These are phyloP conservation scores for Dugesia japonica DNA, from an alignment of 2,888 invertebrate genomes.

Conservation along the genomic window DNA sequence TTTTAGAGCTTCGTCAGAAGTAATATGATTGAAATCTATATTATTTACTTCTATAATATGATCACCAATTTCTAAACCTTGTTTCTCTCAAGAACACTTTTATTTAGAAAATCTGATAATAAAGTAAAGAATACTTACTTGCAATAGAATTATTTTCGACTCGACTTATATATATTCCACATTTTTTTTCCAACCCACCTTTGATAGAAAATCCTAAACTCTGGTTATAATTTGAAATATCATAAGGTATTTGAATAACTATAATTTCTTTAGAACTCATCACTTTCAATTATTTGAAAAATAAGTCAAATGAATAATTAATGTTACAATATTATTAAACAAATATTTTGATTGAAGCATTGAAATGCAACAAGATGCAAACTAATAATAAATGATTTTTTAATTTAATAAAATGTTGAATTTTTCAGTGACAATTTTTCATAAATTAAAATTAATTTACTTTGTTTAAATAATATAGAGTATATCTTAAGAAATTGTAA, in stretches of 20 bases:
- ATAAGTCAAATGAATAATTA: not conserved
- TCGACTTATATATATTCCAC: not conserved
- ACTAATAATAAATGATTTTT: too few species aligned
- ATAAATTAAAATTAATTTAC: too few species aligned
- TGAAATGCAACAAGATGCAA: too few species aligned
- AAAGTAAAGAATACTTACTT: not conserved
- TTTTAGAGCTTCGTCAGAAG: not conserved
- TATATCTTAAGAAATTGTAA: too few species aligned
- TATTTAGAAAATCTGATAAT: too few species aligned
- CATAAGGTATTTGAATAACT: not conserved
- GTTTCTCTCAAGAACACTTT: not conserved
- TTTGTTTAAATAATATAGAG: too few species aligned
- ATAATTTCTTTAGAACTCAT: not conserved
- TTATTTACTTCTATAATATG: not conserved
- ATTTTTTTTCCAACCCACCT: not conserved
- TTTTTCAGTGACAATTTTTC: too few species aligned
- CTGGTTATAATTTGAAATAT: not conserved
- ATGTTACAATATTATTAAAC: not conserved
- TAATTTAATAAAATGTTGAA: too few species aligned
- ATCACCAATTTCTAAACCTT: not conserved
- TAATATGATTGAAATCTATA: not conserved
- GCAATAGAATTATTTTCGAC: constrained; percentile 1
- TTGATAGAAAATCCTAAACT: not conserved
- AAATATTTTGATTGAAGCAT: too few species aligned
- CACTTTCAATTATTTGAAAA: not conserved